Conservation (phyloP, 2,113 vertebrate genomes). For the Athene cunicularia region DNA sequence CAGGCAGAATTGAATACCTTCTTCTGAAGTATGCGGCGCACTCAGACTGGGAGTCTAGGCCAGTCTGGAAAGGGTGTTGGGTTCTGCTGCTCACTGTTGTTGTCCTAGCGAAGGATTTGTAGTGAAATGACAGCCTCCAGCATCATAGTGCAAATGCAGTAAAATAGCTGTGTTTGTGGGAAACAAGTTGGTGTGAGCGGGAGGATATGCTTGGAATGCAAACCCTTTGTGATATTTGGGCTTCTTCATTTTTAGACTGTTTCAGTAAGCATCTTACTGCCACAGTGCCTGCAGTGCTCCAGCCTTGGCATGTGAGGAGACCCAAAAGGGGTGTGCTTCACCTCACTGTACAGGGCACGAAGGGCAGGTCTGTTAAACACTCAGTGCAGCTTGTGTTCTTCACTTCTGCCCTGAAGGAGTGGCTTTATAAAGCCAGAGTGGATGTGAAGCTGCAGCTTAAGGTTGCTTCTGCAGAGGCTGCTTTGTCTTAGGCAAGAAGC, state of each 20-base stretch:
- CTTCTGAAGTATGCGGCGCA: rapidly evolving
- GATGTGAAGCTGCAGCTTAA: not conserved
- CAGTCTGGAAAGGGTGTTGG: not conserved
- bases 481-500: not conserved
- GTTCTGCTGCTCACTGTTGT: not conserved
- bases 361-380: not conserved
- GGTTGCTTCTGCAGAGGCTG: not conserved
- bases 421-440: not conserved
- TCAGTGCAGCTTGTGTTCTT: not conserved
- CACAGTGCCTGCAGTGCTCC: not conserved
- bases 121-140: not conserved
- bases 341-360: not conserved
- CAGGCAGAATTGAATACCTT: not conserved
- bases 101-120: not conserved
- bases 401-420: not conserved
- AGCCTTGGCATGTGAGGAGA: not conserved
- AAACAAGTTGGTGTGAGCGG: not conserved
- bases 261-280: not conserved
- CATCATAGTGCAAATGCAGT: not conserved
- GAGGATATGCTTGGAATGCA: not conserved
- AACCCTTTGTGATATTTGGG: not conserved
- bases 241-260: not conserved
- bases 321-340: not conserved
- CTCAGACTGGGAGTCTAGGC: not conserved
- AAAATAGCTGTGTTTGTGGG: not conserved